Evolutionary conservation across 2,888 invertebrate species (phyloP), one percentile per base, ranked within the genome.

Genomic region (Lysandra bellargus): DNA sequence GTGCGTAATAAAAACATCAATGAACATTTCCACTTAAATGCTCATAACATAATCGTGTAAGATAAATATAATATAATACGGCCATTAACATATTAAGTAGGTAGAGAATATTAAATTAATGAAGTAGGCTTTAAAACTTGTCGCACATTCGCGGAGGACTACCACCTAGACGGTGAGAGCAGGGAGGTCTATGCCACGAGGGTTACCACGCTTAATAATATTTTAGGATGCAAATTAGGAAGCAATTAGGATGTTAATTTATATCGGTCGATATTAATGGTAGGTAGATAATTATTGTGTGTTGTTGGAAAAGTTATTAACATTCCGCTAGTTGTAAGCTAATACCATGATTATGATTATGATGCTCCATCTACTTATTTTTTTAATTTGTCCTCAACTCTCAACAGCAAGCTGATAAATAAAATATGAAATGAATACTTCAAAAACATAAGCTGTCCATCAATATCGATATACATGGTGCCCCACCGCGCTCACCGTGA

Each of bases 101-200:
- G 7, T 44, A n/a, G 33, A 74, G 78, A 57, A 64, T 64, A 75
- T 60, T 78, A 75, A 60, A 44, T 60, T 73, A 79, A 61, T 61
- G 64, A 49, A 77, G 60, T 76, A 77, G 40, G 77, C 72, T 40
- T 81, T 73, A 64, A 80, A 80, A 80, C 44, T 78, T 79, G 78
- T 73, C 78, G 73, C 77, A 75, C 79, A 78, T 78, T 69, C 72
- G 75, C 80, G 61, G 75, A 78, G 78, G 40, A 78, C 74, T 79
- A 78, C 82, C 82, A 81, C 82, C 80, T 80, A 81, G 81, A 80
- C 79, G 79, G 80, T 79, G 64, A 74, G 75, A 75, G 40, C 75
- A 81, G 83, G 87, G 86, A 85, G 87, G 87, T 88, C 88, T 83
- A 80, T 83, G 82, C 87, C 85, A 60, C 17, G 23, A 53, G 49